Conservation (phyloP, 2,113 vertebrate species). For the Ptilonorhynchus violaceus region DNA sequence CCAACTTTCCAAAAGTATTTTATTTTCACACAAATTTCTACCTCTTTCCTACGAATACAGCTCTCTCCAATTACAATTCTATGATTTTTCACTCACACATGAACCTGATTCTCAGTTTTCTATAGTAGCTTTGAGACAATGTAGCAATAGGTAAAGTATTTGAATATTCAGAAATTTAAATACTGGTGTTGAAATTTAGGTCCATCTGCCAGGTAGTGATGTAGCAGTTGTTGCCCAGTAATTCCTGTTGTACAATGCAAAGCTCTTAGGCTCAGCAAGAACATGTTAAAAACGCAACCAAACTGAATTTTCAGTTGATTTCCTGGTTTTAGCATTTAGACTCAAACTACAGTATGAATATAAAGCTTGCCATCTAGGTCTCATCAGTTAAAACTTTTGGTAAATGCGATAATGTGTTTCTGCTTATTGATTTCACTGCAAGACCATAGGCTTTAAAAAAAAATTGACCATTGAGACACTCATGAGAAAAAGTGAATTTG, state of each 20-base stretch:
- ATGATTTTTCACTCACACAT: background rate
- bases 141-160: background rate
- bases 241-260: background rate
- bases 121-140: background rate
- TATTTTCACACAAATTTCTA: background rate
- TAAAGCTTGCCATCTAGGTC: background rate
- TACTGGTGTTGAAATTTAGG: background rate
- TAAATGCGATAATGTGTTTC: background rate
- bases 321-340: background rate
- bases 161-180: background rate
- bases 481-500: background rate
- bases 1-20: background rate
- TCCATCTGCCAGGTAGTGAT: background rate
- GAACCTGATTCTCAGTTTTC: background rate
- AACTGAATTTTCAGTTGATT: background rate
- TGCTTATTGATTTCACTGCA: background rate
- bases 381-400: background rate
- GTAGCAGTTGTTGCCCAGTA: background rate
- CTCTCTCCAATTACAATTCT: background rate
- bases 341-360: background rate
- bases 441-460: background rate
- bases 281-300: background rate
- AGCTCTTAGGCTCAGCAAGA: background rate
- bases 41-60: background rate
- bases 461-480: background rate